Evolutionary conservation across 2,888 invertebrate genomes (phyloP).

Genomic region (Carcina quercana): DNA sequence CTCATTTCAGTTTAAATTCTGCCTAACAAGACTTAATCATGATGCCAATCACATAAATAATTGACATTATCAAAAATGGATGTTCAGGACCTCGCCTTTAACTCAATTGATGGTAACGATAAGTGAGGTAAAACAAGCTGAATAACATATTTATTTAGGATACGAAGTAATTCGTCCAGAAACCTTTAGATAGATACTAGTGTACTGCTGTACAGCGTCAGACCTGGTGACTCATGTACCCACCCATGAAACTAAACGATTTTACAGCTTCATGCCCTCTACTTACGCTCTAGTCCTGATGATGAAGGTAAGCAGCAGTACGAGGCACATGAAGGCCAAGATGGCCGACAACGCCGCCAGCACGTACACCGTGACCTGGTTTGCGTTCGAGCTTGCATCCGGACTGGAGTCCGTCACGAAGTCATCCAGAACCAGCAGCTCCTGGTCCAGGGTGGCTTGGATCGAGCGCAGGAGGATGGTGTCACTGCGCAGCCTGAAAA

Average conservation of each 20-base stretch:
- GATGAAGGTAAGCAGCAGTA: conserved; percentile 68
- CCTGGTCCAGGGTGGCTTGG: conserved; percentile 50
- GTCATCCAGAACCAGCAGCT: conserved; percentile 53
- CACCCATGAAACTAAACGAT: not conserved
- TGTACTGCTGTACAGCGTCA: no score
- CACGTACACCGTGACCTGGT: conserved; percentile 61
- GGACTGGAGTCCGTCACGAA: conserved; percentile 50
- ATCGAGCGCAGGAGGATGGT: conserved; percentile 51
- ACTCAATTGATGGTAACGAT: no score
- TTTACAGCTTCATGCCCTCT: not conserved
- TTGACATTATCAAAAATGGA: no score
- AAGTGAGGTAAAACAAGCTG: no score
- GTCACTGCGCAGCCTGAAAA: conserved; percentile 57
- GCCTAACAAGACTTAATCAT: no score
- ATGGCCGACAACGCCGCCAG: conserved; percentile 70
- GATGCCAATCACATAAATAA: no score
- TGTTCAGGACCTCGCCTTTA: no score
- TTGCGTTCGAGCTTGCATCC: conserved; percentile 30
- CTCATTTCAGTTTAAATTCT: no score
- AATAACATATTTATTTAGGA: no score
- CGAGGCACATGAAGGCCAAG: conserved; percentile 56
- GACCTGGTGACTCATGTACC: not conserved
- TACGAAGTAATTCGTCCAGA: no score
- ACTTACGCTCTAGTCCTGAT: conserved; percentile 74
- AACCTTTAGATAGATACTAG: no score